Evolutionary conservation across 30 jellyfish, hydroid and myxozoan species (phyloP), one percentile per base, ranked within the genome.

Genomic region (Turritopsis dohrnii): DNA sequence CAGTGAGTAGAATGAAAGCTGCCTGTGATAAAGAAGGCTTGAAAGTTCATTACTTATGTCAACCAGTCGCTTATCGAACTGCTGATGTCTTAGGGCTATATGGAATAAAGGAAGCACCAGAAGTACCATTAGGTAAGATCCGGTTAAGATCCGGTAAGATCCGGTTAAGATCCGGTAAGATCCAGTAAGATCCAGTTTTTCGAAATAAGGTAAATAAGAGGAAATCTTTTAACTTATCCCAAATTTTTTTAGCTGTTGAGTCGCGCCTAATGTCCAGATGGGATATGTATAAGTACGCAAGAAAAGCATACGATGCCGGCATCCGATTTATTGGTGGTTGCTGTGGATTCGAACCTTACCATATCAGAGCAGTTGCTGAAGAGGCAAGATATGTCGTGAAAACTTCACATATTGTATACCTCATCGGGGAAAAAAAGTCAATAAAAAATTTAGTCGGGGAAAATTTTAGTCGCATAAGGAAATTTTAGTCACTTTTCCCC

Each of bases 1-100:
- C 90, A 26, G 69, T 84, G 87, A 81, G 72, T 24, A 41, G 53
- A 25, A 81, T 89, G 96, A 89, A 84, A 41, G 69, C 29, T 18
- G 88, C 91, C 8, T 31, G 84, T n/a, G 96, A 84, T 24, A 52
- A 79, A 53, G 96, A 89, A 28, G 96, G 96, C 18, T 29, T 65
- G 24, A 77, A 84, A 65, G 74, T 52, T 74, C 96, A 89, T 71
- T 82, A 76, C 23, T 79, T 89, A 31, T 71, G 87, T 53, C 96
- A 83, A 65, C 96, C 96, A 21, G 41, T 84, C 0, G 96, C 85
- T 1, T 84, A 13, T 20, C 86, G 89, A 88, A 89, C 92, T 8
- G 85, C 96, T 1, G 96, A 89, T 71, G 93, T 90, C 3, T 88
- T 69, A 21, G 65, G 29, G 31, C 79, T n/a, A 41, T 16, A 8